Conservation (phyloP, 2,113 vertebrate genomes). For the Vidua chalybeata region DNA sequence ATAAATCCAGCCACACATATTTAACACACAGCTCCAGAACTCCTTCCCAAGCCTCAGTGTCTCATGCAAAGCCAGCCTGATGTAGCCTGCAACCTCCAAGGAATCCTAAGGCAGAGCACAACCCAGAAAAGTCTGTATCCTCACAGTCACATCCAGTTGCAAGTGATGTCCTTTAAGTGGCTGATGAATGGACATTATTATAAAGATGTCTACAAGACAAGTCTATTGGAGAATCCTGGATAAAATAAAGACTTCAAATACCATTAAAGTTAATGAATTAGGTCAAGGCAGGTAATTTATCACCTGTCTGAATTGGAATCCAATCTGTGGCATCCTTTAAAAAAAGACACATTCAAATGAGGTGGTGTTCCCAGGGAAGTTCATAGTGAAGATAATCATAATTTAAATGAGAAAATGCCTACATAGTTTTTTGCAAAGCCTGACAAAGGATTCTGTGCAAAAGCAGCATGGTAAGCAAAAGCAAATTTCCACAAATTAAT, state of each 20-base stretch:
- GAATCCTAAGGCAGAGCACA: not conserved
- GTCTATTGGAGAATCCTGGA: not conserved
- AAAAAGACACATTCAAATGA: conserved; percentile 2
- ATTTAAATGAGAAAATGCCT: conserved; percentile 35
- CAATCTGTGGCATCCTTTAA: conserved; percentile 4
- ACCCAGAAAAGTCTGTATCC: not conserved
- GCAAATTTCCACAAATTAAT: conserved; percentile 54
- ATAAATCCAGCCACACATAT: not conserved
- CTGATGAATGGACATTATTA: conserved; percentile 42
- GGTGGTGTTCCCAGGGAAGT: not conserved
- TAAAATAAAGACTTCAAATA: conserved; percentile 54
- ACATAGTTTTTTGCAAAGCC: conserved; percentile 13
- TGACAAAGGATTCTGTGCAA: not conserved
- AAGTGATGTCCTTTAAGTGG: not conserved
- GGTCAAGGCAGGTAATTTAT: conserved; percentile 48
- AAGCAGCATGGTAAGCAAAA: conserved; percentile 50
- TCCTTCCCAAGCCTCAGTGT: not conserved
- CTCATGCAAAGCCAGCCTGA: not conserved
- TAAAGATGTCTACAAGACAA: conserved; percentile 8
- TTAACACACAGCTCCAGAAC: not conserved
- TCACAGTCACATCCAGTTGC: not conserved
- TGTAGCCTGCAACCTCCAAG: not conserved
- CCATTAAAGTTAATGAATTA: conserved; percentile 53
- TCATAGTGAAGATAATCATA: not conserved
- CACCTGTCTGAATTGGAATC: conserved; percentile 38